Conservation (phyloP, 2,888 invertebrate species). For the Dicycla oo region DNA sequence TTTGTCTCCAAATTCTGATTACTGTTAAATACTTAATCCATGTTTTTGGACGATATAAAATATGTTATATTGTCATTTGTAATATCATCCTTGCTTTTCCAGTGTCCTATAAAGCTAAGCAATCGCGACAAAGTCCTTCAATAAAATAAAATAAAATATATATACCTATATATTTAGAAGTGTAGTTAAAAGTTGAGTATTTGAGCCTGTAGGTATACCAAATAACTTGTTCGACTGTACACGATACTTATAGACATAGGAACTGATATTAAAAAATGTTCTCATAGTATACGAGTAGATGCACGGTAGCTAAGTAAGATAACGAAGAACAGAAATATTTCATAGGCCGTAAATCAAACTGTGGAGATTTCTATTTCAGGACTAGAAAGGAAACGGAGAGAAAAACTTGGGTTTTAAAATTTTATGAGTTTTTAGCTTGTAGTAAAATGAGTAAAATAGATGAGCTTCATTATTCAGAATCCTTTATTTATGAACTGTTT, state of each 20-base stretch:
- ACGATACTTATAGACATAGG: background rate
- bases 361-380: slow-evolving; percentile 45
- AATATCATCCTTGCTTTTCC: background rate
- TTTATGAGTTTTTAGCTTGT: background rate
- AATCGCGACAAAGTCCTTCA: background rate
- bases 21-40: background rate
- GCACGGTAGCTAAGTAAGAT: slow-evolving; percentile 25
- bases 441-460: slow-evolving; percentile 1
- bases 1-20: background rate
- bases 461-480: background rate
- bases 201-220: background rate
- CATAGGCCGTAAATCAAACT: slow-evolving; percentile 29
- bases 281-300: slow-evolving; percentile 24
- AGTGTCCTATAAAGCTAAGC: background rate
- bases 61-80: background rate
- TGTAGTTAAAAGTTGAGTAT: background rate
- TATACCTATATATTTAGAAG: background rate
- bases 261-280: slow-evolving; percentile 45
- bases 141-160: too few relatives aligned
- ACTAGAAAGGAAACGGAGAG: slow-evolving; percentile 1
- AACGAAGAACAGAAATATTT: slow-evolving; percentile 44
- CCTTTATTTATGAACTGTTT: slow-evolving; percentile 8
- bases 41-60: background rate
- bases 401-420: slow-evolving; percentile 1
- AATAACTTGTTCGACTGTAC: background rate